A percentile compares a stretch with the other conserved stretches of the same genome.
Evolutionary conservation across 2,888 invertebrate genomes (phyloP).

Genomic region (Parochlus steinenii): DNA sequence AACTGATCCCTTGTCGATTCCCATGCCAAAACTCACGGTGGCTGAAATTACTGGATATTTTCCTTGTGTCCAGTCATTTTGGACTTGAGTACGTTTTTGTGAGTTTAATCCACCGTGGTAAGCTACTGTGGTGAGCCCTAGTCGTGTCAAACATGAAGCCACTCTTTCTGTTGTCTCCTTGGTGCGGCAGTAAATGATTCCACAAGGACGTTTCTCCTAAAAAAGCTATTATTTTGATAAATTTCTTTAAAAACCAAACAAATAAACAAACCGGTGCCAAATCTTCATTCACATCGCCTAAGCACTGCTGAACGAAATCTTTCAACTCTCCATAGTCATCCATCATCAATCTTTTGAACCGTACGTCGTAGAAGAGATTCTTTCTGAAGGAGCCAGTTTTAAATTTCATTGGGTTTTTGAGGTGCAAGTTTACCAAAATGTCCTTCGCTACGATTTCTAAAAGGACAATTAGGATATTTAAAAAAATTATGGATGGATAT

Average conservation of each 20-base stretch:
- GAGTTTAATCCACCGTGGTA: constrained; percentile 82
- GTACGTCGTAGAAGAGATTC: constrained; percentile 90
- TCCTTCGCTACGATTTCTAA: constrained; percentile 62
- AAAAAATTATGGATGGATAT: constrained; percentile 36
- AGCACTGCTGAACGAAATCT: constrained; percentile 49
- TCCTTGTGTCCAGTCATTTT: constrained; percentile 86
- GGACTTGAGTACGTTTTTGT: constrained; percentile 55
- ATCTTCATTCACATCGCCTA: constrained; percentile 33
- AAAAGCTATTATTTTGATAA: constrained; percentile 8
- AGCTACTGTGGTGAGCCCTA: constrained; percentile 59
- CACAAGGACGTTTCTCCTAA: constrained; percentile 42
- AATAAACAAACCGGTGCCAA: constrained; percentile 1
- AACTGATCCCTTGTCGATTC: constrained; percentile 91
- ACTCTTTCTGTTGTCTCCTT: constrained; percentile 79
- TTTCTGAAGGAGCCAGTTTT: constrained; percentile 77
- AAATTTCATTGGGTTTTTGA: constrained; percentile 53
- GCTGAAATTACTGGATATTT: constrained; percentile 82
- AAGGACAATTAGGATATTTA: constrained; percentile 1
- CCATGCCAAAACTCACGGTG: constrained; percentile 99
- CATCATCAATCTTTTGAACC: constrained; percentile 67
- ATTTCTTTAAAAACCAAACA: constrained; percentile 1
- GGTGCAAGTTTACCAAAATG: constrained; percentile 54
- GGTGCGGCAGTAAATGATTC: constrained; percentile 90
- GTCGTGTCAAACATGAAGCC: constrained; percentile 52
- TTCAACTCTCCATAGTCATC: constrained; percentile 69